Conservation (phyloP, 2,113 vertebrate genomes). For the Meles meles region DNA sequence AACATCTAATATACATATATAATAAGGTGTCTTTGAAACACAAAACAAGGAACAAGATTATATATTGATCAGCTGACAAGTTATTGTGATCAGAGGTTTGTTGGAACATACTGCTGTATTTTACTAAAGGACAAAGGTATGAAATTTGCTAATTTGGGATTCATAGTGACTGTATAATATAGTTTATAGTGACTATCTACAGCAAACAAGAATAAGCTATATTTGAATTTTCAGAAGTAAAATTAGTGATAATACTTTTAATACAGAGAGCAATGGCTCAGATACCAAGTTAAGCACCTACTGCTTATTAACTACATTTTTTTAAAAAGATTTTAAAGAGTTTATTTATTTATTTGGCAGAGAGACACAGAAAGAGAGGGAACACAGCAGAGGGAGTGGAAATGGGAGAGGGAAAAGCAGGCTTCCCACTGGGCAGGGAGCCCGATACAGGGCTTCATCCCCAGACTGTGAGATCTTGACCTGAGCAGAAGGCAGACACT, state of each 20-base stretch:
- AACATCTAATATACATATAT: neutral
- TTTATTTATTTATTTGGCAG: too few species aligned
- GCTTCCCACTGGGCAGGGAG: too few species aligned
- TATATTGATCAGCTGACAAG: neutral
- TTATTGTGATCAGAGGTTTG: neutral
- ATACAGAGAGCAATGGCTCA: neutral
- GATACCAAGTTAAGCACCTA: neutral
- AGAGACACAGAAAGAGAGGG: too few species aligned
- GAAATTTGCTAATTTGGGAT: neutral
- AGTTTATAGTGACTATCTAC: neutral
- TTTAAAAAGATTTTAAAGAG: too few species aligned
- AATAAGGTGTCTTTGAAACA: neutral
- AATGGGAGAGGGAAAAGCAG: too few species aligned
- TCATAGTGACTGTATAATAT: neutral
- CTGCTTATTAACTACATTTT: neutral
- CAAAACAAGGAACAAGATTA: neutral
- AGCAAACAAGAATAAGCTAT: neutral
- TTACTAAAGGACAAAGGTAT: neutral
- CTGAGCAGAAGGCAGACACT: too few species aligned
- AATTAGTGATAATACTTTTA: neutral
- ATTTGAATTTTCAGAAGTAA: neutral
- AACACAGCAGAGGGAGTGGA: too few species aligned
- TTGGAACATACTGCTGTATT: neutral
- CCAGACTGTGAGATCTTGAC: too few species aligned
- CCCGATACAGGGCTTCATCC: too few species aligned